A percentile compares a stretch with the other conserved stretches of the same genome.
phyloP scores from a whole-genome alignment of 2,113 vertebrate genomes.

The Peromyscus maniculatus region DNA sequence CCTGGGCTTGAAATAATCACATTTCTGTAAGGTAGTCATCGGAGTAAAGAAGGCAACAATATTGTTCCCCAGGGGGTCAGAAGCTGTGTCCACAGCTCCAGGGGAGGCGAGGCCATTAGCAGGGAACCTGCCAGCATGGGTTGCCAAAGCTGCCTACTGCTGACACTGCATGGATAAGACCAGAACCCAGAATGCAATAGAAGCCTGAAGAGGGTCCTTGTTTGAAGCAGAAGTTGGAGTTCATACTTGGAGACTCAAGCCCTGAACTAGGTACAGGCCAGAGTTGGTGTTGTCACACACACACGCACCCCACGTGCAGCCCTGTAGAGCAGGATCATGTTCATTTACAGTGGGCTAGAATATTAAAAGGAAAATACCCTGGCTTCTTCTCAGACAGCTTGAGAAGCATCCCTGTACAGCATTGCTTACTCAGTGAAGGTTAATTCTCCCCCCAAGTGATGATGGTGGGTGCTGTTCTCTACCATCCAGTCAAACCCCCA shows the following conservation, averaged over 20 bases:
- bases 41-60: neutral
- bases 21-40: neutral
- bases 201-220: neutral
- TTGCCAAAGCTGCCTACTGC: neutral
- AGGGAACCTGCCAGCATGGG: neutral
- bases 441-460: conserved; percentile 49
- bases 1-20: neutral
- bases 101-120: neutral
- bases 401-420: neutral
- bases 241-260: neutral
- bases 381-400: neutral
- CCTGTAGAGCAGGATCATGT: neutral
- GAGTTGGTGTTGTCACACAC: too few species aligned
- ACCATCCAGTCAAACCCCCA: neutral
- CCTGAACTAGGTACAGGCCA: neutral
- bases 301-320: neutral
- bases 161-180: neutral
- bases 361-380: neutral
- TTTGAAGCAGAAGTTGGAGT: neutral
- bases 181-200: neutral
- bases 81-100: neutral
- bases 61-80: neutral
- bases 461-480: neutral
- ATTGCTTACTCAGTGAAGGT: neutral
- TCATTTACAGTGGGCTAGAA: neutral